Percentiles rank a stretch among this genome's conserved stretches.
phyloP scores from a whole-genome alignment of 2,113 vertebrate genomes.

The Dipodomys stephensi region DNA sequence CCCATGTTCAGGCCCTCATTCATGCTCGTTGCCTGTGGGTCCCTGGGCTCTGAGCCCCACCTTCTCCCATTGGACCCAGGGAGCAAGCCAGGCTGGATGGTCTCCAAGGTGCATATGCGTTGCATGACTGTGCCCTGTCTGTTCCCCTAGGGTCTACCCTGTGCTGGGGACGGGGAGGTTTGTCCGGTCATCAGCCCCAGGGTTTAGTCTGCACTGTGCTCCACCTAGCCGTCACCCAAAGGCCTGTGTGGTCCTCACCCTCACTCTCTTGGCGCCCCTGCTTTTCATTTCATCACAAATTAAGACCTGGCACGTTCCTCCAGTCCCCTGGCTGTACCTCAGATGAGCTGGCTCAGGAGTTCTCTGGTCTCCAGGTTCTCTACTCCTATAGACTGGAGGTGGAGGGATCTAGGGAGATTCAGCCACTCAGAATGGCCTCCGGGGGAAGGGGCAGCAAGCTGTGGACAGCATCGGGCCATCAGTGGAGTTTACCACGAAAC shows the following conservation, averaged over 20 bases:
- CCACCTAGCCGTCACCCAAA: not conserved
- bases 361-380: not conserved
- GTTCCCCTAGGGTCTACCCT: not conserved
- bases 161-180: no score
- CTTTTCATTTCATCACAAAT: not conserved
- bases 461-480: not conserved
- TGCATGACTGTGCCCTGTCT: not conserved
- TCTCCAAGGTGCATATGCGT: fast-evolving
- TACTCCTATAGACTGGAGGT: not conserved
- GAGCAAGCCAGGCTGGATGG: not conserved
- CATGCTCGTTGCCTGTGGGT: fast-evolving
- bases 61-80: not conserved
- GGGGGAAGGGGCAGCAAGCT: fast-evolving
- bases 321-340: not conserved
- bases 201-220: not conserved
- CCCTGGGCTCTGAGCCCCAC: not conserved
- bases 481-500: not conserved
- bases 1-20: not conserved
- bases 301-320: not conserved
- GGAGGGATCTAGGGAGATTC: not conserved
- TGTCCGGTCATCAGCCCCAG: not conserved
- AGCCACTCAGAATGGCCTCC: not conserved
- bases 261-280: no score
- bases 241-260: not conserved
- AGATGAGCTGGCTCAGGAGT: no score